Conservation (phyloP, 2,797 vertebrate species). For the Notamacropus eugenii region DNA sequence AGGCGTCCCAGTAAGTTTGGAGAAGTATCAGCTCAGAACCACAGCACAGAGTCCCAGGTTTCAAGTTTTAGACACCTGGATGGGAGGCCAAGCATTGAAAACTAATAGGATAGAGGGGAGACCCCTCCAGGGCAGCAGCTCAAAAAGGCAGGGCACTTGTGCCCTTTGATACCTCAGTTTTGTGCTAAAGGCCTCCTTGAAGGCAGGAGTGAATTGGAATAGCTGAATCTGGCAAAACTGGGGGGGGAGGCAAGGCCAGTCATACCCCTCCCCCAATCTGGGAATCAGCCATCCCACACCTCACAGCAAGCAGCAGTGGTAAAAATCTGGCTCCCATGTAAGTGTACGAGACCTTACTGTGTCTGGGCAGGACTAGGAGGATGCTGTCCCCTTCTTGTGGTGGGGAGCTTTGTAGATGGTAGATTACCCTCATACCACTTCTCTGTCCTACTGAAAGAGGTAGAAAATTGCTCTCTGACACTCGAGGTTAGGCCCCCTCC, state of each 20-base stretch:
- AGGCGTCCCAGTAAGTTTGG: neutral
- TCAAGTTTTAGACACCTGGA: neutral
- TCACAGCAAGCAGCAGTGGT: neutral
- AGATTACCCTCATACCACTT: slow-evolving; percentile 83
- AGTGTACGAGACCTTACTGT: neutral
- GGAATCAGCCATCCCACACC: neutral
- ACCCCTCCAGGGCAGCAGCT: too few relatives aligned
- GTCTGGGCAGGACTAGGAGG: slow-evolving; percentile 56
- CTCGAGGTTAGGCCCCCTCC: neutral
- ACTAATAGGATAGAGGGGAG: neutral
- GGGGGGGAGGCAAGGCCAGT: neutral
- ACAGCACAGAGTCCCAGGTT: neutral
- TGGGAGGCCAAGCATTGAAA: neutral
- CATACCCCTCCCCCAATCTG: neutral
- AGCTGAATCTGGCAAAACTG: neutral
- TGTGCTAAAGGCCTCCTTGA: too few relatives aligned
- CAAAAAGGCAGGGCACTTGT: too few relatives aligned
- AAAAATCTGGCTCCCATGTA: neutral
- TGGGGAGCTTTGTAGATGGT: slow-evolving; percentile 89
- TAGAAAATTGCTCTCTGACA: slow-evolving; percentile 84
- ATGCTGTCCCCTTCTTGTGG: slow-evolving; percentile 89
- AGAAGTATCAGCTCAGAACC: neutral
- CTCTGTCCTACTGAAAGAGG: slow-evolving; percentile 85
- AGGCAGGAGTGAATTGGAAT: neutral
- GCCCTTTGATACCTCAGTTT: too few relatives aligned